phyloP scores from a whole-genome alignment of 1,140 invertebrate species.

The Polyergus mexicanus region DNA sequence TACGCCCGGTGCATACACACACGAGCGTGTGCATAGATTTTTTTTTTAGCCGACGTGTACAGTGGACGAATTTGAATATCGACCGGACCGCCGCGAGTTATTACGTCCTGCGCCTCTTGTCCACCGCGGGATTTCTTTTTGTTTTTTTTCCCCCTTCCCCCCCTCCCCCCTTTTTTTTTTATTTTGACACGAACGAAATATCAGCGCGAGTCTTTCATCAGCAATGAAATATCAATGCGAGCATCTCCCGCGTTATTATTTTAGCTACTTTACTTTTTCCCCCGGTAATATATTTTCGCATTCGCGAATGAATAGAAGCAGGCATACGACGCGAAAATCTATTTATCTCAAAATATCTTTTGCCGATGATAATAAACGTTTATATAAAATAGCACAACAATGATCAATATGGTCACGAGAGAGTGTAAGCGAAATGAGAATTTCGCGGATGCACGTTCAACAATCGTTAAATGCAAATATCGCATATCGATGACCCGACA shows the following conservation, averaged over 20 bases:
- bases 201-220: constrained; percentile 5
- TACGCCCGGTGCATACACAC: constrained; percentile 38
- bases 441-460: constrained; percentile 45
- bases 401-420: constrained; percentile 43
- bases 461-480: constrained; percentile 72
- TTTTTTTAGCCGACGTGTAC: constrained; percentile 53
- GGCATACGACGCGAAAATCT: not conserved
- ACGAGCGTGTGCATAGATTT: constrained; percentile 36
- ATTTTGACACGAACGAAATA: constrained; percentile 48
- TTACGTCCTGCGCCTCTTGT: constrained; percentile 55
- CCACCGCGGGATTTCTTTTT: constrained; percentile 52
- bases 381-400: constrained; percentile 42
- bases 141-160: not conserved
- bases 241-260: not conserved
- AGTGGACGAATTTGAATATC: constrained; percentile 71
- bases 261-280: not conserved
- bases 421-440: constrained; percentile 16
- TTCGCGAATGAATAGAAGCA: not conserved
- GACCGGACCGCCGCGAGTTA: constrained; percentile 64
- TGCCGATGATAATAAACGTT: constrained; percentile 1
- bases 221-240: constrained; percentile 30
- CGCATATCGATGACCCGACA: constrained; percentile 9
- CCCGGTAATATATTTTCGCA: not conserved
- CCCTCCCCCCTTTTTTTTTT: constrained; percentile 22
- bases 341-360: not conserved